Percentiles rank a stretch among this genome's conserved stretches.
These are phyloP conservation scores for Lordiphosa fenestrarum DNA, from an alignment of 2,888 invertebrate genomes.

Conservation along the genomic window DNA sequence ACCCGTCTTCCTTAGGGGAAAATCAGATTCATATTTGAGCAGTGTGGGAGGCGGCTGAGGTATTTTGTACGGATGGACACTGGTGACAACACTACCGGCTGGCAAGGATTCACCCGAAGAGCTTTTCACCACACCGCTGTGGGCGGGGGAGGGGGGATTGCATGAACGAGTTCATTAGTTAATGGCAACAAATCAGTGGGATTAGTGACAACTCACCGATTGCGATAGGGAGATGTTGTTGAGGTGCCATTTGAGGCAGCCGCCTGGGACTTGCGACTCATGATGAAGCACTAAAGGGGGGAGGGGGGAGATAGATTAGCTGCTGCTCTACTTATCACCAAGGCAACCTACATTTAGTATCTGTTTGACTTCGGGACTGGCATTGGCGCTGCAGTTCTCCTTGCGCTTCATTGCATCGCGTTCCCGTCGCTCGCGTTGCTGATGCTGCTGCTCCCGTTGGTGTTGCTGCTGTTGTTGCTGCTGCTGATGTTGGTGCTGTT, in stretches of 20 bases:
- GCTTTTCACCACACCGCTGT: slow-evolving; percentile 85
- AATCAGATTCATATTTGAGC: slow-evolving; percentile 85
- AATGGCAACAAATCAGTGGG: neutral
- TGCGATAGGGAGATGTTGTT: slow-evolving; percentile 87
- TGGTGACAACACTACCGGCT: slow-evolving; percentile 82
- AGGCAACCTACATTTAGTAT: slow-evolving; percentile 87
- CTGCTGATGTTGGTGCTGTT: slow-evolving; percentile 34
- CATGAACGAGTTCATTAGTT: neutral
- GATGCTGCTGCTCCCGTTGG: slow-evolving; percentile 86
- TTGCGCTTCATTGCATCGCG: slow-evolving; percentile 95
- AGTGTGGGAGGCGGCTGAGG: slow-evolving; percentile 83
- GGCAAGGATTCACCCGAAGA: slow-evolving; percentile 85
- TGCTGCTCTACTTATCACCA: neutral
- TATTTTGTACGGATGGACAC: slow-evolving; percentile 86
- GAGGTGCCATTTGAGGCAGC: slow-evolving; percentile 87
- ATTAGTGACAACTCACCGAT: slow-evolving; percentile 83
- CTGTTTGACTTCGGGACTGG: slow-evolving; percentile 97
- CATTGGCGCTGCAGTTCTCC: slow-evolving; percentile 97
- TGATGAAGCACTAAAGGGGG: slow-evolving; percentile 85
- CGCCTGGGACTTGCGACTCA: slow-evolving; percentile 88
- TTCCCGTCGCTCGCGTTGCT: slow-evolving; percentile 89
- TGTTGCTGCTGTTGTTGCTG: slow-evolving; percentile 86
- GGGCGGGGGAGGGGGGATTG: neutral
- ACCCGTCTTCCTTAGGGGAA: slow-evolving; percentile 97
- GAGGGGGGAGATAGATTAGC: neutral